These are phyloP conservation scores for Oligia latruncula DNA, from an alignment of 2,888 invertebrate species.

Conservation along the genomic window DNA sequence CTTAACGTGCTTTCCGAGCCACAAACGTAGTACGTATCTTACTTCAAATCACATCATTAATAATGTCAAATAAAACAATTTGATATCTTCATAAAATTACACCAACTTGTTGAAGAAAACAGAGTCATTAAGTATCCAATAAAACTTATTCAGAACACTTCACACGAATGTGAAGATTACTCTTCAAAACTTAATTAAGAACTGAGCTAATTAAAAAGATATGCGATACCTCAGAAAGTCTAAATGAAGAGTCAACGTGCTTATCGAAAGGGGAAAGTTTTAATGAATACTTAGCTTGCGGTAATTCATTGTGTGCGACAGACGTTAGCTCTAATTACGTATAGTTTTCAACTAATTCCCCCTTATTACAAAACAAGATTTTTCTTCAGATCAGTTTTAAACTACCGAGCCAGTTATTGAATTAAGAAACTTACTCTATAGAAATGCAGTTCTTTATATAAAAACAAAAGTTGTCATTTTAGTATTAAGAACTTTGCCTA, in stretches of 20 bases:
- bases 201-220: constrained; percentile 41
- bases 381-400: too few species aligned
- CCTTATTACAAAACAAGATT: too few species aligned
- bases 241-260: constrained; percentile 49
- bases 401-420: too few species aligned
- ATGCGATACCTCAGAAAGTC: constrained; percentile 31
- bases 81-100: not conserved
- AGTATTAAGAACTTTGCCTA: too few species aligned
- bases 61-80: not conserved
- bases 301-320: constrained; percentile 43
- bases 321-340: constrained; percentile 39
- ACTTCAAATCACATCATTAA: too few species aligned
- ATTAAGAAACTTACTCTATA: too few species aligned
- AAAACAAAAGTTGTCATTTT: too few species aligned
- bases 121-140: not conserved
- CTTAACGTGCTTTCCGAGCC: too few species aligned
- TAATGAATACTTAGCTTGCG: constrained; percentile 57
- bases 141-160: constrained; percentile 16
- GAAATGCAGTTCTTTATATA: too few species aligned
- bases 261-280: constrained; percentile 60
- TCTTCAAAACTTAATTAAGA: constrained; percentile 33
- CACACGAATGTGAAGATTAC: constrained; percentile 18
- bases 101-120: constrained; percentile 20
- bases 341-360: constrained; percentile 32
- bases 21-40: too few species aligned